Base-by-base conservation (phyloP, 2,888 invertebrate species). In the Drosophila kambysellisi region DNA sequence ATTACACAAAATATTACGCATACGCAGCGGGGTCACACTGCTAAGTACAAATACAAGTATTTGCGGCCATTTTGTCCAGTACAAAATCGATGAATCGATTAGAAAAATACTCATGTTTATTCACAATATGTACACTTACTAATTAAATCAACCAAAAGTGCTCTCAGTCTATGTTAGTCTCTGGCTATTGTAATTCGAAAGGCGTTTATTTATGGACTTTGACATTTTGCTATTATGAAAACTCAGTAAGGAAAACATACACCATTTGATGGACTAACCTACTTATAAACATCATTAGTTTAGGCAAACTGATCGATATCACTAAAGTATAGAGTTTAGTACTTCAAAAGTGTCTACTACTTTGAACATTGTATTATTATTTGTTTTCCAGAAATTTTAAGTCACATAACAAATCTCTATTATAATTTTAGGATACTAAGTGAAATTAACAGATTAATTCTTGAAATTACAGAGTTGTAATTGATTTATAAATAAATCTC, bases 1-100 rank as follows among this genome's bases (percentile, higher is more conserved):
- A 74, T 83, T 71, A 74, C 50, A 66, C n/a, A 50, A 20, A 46
- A 79, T 69, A 83, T 87, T 84, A 79, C 68, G 74, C 69, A 84
- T 76, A 86, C 87, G 87, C 78, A 35, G 12, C 50, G 70, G 37
- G 20, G 29, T n/a, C 35, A 17, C 15, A 33, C 41, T 11, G 54
- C 17, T 15, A 20, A 58, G 29, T 20, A 52, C n/a, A 17, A 32
- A 20, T 17, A 52, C n/a, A n/a, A 32, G 20, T 35, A 48, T 20
- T 37, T 29, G 52, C 15, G 29, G 17, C 17, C 20, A 25, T 30
- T 65, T 52, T 74, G 63, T 56, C 0, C 57, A 8, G 51, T 17
- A 54, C 6, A 30, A 48, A 76, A 77, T 79, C 73, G 59, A 81
- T 81, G 81, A 81, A 81, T 65, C 73, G 78, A 81, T 73, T 52